Conservation (phyloP, 2,797 vertebrate species). For the Rhabdophis nuchalis region DNA sequence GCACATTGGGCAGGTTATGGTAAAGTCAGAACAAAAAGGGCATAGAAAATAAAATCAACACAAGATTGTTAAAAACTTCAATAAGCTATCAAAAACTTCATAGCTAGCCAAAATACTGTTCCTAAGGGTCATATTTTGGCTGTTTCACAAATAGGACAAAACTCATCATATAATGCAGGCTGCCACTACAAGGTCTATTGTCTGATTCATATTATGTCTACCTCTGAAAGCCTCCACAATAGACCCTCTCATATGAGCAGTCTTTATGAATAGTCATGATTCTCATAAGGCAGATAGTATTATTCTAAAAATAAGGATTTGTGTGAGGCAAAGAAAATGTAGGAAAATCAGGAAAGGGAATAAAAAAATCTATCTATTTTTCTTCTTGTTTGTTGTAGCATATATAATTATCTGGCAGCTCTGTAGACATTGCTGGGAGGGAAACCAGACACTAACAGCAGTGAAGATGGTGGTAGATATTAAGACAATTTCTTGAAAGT, state of each 20-base stretch:
- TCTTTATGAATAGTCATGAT: neutral
- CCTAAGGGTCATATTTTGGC: neutral
- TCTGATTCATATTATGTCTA: neutral
- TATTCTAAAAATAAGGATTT: neutral
- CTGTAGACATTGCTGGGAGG: neutral
- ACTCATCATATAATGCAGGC: neutral
- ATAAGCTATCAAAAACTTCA: neutral
- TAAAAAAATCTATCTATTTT: neutral
- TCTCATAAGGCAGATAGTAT: neutral
- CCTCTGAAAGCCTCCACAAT: neutral
- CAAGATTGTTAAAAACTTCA: neutral
- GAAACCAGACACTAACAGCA: neutral
- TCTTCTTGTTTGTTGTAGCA: neutral
- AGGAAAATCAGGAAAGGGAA: neutral
- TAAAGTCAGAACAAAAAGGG: neutral
- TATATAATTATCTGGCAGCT: neutral
- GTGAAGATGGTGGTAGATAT: neutral
- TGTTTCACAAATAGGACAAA: neutral
- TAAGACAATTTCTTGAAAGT: neutral
- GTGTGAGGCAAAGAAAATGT: neutral
- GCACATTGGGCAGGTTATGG: neutral
- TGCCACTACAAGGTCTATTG: neutral
- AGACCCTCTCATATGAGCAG: neutral
- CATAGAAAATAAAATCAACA: neutral
- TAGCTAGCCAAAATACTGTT: neutral